Percentiles rank a stretch among this genome's conserved stretches.
These are phyloP conservation scores for Cephus rjabovi DNA, from an alignment of 2,888 invertebrate species.

Conservation along the genomic window DNA sequence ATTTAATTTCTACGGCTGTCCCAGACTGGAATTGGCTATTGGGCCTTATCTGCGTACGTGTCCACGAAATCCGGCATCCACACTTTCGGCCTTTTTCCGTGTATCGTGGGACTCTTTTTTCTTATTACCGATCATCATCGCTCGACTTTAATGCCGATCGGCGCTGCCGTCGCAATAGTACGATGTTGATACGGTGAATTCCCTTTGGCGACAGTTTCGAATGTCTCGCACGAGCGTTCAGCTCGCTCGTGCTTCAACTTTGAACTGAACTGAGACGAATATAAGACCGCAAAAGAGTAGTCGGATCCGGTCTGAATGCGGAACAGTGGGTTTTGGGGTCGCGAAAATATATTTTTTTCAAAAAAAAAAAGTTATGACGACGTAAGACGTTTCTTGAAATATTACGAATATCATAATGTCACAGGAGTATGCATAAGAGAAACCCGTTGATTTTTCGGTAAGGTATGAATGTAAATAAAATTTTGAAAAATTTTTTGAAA, in stretches of 20 bases:
- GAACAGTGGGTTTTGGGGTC: constrained; percentile 5
- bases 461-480: too few relatives aligned
- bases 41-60: constrained; percentile 1
- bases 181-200: too few relatives aligned
- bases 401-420: too few relatives aligned
- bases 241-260: constrained; percentile 7
- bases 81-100: neutral
- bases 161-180: neutral
- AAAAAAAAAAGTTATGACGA: too few relatives aligned
- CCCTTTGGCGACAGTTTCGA: too few relatives aligned
- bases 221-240: constrained; percentile 5
- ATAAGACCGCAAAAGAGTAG: neutral
- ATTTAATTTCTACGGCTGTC: constrained; percentile 8
- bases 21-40: neutral
- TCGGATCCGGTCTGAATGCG: constrained; percentile 5
- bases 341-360: neutral
- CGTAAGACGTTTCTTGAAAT: too few relatives aligned
- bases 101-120: neutral
- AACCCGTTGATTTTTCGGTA: too few relatives aligned
- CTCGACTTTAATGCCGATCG: neutral
- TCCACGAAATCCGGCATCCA: neutral
- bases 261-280: constrained; percentile 4
- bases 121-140: neutral
- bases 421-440: too few relatives aligned
- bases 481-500: too few relatives aligned